Evolutionary conservation across 2,113 vertebrate species (phyloP), one percentile per base, ranked within the genome.

Genomic region (Phodopus roborovskii): DNA sequence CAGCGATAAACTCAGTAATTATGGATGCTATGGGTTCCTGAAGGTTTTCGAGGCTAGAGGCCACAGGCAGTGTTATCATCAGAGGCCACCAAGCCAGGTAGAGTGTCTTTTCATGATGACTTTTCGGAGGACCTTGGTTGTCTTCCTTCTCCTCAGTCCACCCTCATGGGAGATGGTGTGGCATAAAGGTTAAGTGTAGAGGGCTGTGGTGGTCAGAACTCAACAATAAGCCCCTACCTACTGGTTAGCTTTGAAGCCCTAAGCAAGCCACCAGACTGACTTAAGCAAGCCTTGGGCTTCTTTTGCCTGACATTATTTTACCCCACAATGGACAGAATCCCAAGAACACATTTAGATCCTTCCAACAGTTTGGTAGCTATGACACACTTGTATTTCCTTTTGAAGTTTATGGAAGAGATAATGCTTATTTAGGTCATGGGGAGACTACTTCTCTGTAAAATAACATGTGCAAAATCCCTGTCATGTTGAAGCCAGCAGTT

Each of bases 1-100:
- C 68, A 48, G 73, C 1, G 92, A 97, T 96, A 97, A 97, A 78
- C 77, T 84, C 85, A 3, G 36, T 97, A 96, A 96, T 97, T 96
- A 96, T 3, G 24, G 88, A 62, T 58, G 68, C 81, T 89, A 50
- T 82, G 88, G 84, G 48, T 92, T 78, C 90, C 60, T 16, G 92
- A 79, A 91, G 87, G 77, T 64, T 96, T 96, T 88, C 8, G 2
- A 94, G 92, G 73, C 42, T 73, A 45, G 42, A 87, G 90, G 71
- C 92, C 73, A 16, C 71, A 30, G 92, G 85, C 24, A 33, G 81
- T 2, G 1, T 94, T 86, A 71, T 94, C 92, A 95, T 78, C 71
- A 19, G 75, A 92, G 90, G 73, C 50, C 91, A 94, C 75, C 53
- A 15, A 33, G 48, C 33, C 79, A 53, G 92, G 92, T 68, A 93